Evolutionary conservation across 2,888 invertebrate species (phyloP).

Genomic region (Lacanobia wlatinum): DNA sequence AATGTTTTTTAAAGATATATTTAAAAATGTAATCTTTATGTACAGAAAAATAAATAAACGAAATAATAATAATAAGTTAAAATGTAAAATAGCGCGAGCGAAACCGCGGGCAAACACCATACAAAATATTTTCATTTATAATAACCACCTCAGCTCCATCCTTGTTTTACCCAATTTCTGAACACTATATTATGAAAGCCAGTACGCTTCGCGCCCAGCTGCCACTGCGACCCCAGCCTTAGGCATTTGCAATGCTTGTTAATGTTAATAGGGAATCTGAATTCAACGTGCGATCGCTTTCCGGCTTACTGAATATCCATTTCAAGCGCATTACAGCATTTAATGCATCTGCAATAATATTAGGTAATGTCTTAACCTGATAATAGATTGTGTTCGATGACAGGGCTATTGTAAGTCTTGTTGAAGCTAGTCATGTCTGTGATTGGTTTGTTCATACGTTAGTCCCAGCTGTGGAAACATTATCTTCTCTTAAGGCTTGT

Average conservation of each 20-base stretch:
- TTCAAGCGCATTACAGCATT: constrained; percentile 75
- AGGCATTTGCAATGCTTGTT: constrained; percentile 79
- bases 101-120: too few relatives aligned
- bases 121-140: too few relatives aligned
- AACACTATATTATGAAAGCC: too few relatives aligned
- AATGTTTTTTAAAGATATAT: too few relatives aligned
- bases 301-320: constrained; percentile 83
- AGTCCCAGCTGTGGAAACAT: too few relatives aligned
- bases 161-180: too few relatives aligned
- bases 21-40: too few relatives aligned
- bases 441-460: not conserved
- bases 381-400: constrained; percentile 39
- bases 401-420: not conserved
- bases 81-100: too few relatives aligned
- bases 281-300: constrained; percentile 82
- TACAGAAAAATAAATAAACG: too few relatives aligned
- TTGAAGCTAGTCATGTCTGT: not conserved
- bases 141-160: too few relatives aligned
- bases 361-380: constrained; percentile 60
- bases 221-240: constrained; percentile 53
- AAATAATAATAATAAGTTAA: too few relatives aligned
- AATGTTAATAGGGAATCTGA: constrained; percentile 84
- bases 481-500: too few relatives aligned
- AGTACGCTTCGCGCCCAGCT: constrained; percentile 39
- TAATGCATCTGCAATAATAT: constrained; percentile 74